Conservation (phyloP, 2,888 invertebrate species). For the Euclidia mi region DNA sequence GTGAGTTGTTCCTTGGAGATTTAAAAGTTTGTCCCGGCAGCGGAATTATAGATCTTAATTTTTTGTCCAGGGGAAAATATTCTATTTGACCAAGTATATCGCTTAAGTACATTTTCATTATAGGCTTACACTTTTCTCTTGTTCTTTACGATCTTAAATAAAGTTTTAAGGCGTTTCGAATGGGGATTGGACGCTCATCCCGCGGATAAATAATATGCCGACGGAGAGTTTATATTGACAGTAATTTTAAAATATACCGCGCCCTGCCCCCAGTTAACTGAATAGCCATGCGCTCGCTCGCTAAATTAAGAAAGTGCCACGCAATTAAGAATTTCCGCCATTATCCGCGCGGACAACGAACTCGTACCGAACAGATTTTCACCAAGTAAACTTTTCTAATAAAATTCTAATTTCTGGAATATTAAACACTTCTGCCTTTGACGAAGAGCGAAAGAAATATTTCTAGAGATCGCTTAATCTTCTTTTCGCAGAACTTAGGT, state of each 20-base stretch:
- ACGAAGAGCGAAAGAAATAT: no score
- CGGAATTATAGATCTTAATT: constrained; percentile 47
- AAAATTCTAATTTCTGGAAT: constrained; percentile 40
- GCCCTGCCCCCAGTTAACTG: constrained; percentile 12
- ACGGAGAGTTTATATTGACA: constrained; percentile 54
- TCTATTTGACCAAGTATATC: constrained; percentile 69
- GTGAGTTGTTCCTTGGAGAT: constrained; percentile 21
- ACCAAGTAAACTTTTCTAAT: constrained; percentile 34
- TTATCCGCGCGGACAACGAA: constrained; percentile 27
- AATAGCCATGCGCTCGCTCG: constrained; percentile 31
- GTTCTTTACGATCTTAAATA: constrained; percentile 64
- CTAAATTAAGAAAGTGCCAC: constrained; percentile 38
- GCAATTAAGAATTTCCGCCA: constrained; percentile 23
- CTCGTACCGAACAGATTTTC: constrained; percentile 21
- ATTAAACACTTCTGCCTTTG: constrained; percentile 15
- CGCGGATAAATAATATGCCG: constrained; percentile 58
- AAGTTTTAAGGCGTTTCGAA: constrained; percentile 52
- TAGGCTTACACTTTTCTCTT: constrained; percentile 64
- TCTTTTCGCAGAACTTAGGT: no score
- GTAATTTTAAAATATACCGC: constrained; percentile 45
- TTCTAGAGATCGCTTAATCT: no score
- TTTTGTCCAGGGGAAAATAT: constrained; percentile 57
- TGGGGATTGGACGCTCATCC: constrained; percentile 39
- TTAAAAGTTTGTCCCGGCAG: constrained; percentile 30
- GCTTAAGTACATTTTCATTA: constrained; percentile 69